Evolutionary conservation across 2,113 vertebrate species (phyloP).

Genomic region (Scytalopus superciliaris): DNA sequence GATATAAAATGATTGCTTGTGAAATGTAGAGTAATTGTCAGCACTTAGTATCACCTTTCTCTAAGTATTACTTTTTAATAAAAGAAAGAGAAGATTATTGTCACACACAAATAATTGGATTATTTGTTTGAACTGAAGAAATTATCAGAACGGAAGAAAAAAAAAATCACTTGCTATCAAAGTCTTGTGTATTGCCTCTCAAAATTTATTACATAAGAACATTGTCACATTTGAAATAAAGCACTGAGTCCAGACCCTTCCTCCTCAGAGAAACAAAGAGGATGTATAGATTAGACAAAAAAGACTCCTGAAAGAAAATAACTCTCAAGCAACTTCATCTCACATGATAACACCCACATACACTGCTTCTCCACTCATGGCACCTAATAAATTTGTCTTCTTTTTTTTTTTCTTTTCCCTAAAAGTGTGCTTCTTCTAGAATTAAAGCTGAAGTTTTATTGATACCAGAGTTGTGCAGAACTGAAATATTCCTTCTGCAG

Average conservation of each 20-base stretch:
- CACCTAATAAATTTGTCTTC: background rate
- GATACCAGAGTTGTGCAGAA: background rate
- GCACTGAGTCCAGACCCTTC: background rate
- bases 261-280: background rate
- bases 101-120: background rate
- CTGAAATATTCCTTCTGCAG: background rate
- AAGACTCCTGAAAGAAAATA: background rate
- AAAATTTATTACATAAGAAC: background rate
- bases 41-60: background rate
- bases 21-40: background rate
- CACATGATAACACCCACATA: background rate
- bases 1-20: background rate
- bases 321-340: background rate
- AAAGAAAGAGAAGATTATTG: background rate
- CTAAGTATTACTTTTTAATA: background rate
- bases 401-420: background rate
- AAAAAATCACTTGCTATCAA: background rate
- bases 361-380: background rate
- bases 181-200: background rate
- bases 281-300: background rate
- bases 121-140: background rate
- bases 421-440: background rate
- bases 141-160: background rate
- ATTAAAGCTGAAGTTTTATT: background rate
- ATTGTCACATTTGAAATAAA: background rate